Evolutionary conservation across 2,888 invertebrate species (phyloP), one percentile per base, ranked within the genome.

Genomic region (Lasioglossum calceatum): DNA sequence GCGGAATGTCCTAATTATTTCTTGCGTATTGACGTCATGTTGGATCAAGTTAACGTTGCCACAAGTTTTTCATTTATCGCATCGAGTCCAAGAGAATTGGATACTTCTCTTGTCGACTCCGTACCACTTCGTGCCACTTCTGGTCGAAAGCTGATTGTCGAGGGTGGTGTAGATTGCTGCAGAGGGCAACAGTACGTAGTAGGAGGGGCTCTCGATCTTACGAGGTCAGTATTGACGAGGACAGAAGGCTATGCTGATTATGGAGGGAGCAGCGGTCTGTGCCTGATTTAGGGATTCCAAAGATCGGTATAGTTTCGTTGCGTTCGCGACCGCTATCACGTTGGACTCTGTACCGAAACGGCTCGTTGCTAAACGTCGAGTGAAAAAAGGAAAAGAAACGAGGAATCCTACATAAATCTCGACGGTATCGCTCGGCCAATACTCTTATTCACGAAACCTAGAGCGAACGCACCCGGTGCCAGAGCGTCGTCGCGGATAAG

Each of bases 311-410:
- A 81, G 81, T 47, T 23, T 67, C 36, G 12, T 23, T 42, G 7
- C n/a, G 39, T 12, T 73, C 47, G 81, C 78, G 81, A 85, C 72
- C 70, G 84, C 64, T 89, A 89, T 89, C 89, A 77, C 84, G 74
- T 10, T 80, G 87, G 85, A 87, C 89, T 89, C 79, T 87, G 89
- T 58, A 78, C 85, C 85, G 85, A 76, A 81, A 75, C 81, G 54
- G 47, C 74, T 77, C 61, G 64, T 84, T 81, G 78, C 84, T 76
- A 47, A 78, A 86, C 58, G 27, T n/a, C 27, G 27, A 54, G 36
- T 27, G 4, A 42, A 27, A n/a, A 72, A 7, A 27, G 16, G 1
- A 2, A 27, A 32, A 47, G 16, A 70, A 74, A 70, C 58, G 61
- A 75, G 5, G 23, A 67, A 67, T 36, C 23, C 3, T 12, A 42